A percentile compares a stretch with the other conserved stretches of the same genome.
Evolutionary conservation across 30 jellyfish, hydroid and myxozoan genomes (phyloP).

Genomic region (Hydra vulgaris): DNA sequence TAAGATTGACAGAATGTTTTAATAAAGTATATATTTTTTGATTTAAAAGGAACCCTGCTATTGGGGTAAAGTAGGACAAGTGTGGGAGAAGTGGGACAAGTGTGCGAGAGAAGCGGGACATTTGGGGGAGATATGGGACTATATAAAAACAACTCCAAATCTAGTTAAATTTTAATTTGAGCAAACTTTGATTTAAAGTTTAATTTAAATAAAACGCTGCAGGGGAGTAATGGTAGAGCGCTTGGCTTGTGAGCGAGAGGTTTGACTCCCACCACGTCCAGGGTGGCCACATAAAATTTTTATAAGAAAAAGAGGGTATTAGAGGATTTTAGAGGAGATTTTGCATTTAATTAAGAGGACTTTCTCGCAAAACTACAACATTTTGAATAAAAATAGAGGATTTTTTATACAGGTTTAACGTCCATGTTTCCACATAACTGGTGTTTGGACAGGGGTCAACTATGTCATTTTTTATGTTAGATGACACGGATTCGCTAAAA

Average conservation of each 20-base stretch:
- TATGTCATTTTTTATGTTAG: too few species aligned
- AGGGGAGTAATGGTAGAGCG: not conserved
- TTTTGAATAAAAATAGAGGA: too few species aligned
- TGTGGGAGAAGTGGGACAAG: not conserved
- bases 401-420: too few species aligned
- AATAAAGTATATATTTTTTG: not conserved
- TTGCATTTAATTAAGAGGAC: too few species aligned
- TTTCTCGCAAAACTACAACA: too few species aligned
- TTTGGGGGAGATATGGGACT: not conserved
- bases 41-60: not conserved
- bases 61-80: not conserved
- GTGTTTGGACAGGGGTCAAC: too few species aligned
- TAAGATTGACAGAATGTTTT: not conserved
- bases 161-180: not conserved
- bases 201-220: not conserved
- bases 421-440: too few species aligned
- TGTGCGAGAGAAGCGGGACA: not conserved
- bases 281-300: too few species aligned
- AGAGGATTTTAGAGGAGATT: too few species aligned
- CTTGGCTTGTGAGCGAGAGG: not conserved
- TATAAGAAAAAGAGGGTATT: too few species aligned
- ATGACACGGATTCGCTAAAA: too few species aligned
- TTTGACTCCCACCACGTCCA: not conserved
- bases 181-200: not conserved
- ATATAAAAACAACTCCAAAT: not conserved